Base-by-base conservation (phyloP, 2,888 invertebrate species). In the Tiliacea citrago region DNA sequence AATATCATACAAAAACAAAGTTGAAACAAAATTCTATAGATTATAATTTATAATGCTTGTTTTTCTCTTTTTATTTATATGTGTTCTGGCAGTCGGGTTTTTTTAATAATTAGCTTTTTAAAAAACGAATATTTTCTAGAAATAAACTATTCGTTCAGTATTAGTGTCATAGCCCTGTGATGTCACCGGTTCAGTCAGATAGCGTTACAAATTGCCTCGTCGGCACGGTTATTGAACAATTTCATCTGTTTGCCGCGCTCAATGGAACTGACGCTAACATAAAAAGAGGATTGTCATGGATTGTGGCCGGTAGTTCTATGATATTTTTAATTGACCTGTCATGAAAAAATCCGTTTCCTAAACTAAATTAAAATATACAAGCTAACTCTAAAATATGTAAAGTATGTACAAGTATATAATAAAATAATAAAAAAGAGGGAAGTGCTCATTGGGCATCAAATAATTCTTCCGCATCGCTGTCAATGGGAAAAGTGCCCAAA, bases 121-220 rank as follows among this genome's bases (percentile, higher is more conserved):
- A 35, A 61, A 21, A 49, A 57, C 13, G 4, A 29, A 57, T 29
- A 29, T 18, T 24, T 29, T 1, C 16, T 13, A 9, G 53, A 60
- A 72, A 76, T 10, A 53, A 78, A 53, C 6, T 9, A 60, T 49
- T 53, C 12, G 4, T 47, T 39, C 1, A 12, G 53, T 45, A 58
- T 62, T 29, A 62, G 66, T 69, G 57, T 24, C 53, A 55, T 6
- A 66, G 53, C 18, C 29, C 61, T 8, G 65, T 72, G 81, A 75
- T 65, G 61, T 58, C 84, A 66, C 24, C 3, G 29, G 39, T 45
- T 39, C 58, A 67, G 49, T 57, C 45, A 29, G 78, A 61, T 78
- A 79, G 68, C 79, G 83, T 82, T 75, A 85, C 83, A 66, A 78
- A 78, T 78, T 78, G 85, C 73, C 39, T 53, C 29, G 42, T 10